These are phyloP conservation scores for Apostichopus japonicus DNA, from an alignment of 35 echinoderm and acorn worm genomes.

Conservation along the genomic window DNA sequence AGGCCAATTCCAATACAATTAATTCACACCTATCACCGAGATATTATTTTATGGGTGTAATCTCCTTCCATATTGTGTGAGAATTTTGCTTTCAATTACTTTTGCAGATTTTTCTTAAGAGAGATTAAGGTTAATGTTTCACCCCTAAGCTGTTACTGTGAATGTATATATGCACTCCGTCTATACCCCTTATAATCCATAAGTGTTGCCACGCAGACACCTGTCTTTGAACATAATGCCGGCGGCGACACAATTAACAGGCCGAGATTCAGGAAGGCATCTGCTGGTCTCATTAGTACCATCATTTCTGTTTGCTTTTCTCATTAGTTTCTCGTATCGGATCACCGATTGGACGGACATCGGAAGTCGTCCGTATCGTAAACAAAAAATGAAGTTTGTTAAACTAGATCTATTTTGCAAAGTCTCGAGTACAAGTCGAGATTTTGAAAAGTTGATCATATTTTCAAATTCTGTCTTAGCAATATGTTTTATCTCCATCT, in stretches of 20 bases:
- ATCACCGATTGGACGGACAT: conserved; percentile 1
- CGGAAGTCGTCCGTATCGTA: conserved; percentile 7
- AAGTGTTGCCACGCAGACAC: conserved; percentile 17
- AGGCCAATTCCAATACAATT: background rate
- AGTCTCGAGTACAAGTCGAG: too few relatives aligned
- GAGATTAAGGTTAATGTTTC: conserved; percentile 16
- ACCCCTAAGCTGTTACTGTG: background rate
- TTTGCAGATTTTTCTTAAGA: background rate
- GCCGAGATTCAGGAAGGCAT: background rate
- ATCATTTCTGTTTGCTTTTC: background rate
- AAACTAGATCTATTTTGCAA: too few relatives aligned
- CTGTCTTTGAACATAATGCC: conserved; percentile 33
- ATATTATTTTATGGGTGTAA: background rate
- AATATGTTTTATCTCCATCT: too few relatives aligned
- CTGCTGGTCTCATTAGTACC: conserved; percentile 4
- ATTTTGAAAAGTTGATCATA: too few relatives aligned
- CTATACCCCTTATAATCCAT: background rate
- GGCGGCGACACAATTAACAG: conserved; percentile 26
- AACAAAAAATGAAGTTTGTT: background rate
- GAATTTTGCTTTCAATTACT: background rate
- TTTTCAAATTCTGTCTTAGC: too few relatives aligned
- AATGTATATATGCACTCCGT: background rate
- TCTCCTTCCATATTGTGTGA: background rate
- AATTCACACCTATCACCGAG: background rate
- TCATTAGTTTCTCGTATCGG: background rate